Evolutionary conservation across 1,140 invertebrate species (phyloP).

Genomic region (Zaprionus africanus): DNA sequence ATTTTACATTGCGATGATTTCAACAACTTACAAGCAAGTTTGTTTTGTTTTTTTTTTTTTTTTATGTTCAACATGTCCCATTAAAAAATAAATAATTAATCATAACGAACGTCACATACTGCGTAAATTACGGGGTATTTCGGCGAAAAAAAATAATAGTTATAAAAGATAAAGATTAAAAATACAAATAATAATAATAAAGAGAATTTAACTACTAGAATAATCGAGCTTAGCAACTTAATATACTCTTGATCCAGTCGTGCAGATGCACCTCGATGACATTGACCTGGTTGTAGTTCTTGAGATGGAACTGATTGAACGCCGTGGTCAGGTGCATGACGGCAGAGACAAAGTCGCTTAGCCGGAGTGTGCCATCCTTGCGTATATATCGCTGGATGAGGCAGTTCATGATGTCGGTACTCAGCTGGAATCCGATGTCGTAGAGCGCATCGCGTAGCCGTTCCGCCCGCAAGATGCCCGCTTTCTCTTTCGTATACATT

Average conservation of each 20-base stretch:
- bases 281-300: slow-evolving; percentile 93
- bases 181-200: slow-evolving; percentile 9
- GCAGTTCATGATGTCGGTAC: slow-evolving; percentile 92
- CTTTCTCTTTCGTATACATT: slow-evolving; percentile 95
- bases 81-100: slow-evolving; percentile 51
- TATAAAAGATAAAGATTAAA: slow-evolving; percentile 3
- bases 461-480: slow-evolving; percentile 95
- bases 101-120: slow-evolving; percentile 30
- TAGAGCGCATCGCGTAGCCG: slow-evolving; percentile 92
- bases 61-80: slow-evolving; percentile 48
- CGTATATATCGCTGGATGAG: slow-evolving; percentile 95
- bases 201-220: slow-evolving; percentile 1
- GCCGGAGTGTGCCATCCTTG: slow-evolving; percentile 96
- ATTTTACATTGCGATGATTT: slow-evolving; percentile 45
- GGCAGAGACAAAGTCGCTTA: slow-evolving; percentile 96
- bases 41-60: not conserved
- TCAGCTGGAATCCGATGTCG: slow-evolving; percentile 95
- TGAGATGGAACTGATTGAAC: slow-evolving; percentile 94
- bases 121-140: slow-evolving; percentile 27
- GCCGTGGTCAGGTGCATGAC: slow-evolving; percentile 94
- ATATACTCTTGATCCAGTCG: slow-evolving; percentile 86
- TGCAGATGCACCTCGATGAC: slow-evolving; percentile 91
- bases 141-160: slow-evolving; percentile 26
- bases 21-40: slow-evolving; percentile 40
- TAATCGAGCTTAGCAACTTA: slow-evolving; percentile 54